Percentiles rank a stretch among this genome's conserved stretches.
Conservation (phyloP, 2,113 vertebrate genomes). For the Ibidorhyncha struthersii region DNA sequence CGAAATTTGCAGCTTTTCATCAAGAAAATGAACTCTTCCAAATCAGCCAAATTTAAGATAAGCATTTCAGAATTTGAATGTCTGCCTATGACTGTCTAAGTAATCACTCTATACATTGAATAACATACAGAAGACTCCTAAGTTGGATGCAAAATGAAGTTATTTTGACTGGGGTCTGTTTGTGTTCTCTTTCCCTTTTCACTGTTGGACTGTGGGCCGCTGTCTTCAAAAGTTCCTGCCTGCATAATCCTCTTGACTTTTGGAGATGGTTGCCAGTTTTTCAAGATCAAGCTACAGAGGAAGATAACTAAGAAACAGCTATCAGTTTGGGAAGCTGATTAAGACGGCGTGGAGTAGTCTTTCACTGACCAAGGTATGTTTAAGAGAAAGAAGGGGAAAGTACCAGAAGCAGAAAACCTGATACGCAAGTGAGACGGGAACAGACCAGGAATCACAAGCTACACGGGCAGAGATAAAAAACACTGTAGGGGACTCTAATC, state of each 20-base stretch:
- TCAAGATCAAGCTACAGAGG: neutral
- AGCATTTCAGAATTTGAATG: neutral
- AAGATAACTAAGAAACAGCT: neutral
- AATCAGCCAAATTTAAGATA: neutral
- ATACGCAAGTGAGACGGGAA: neutral
- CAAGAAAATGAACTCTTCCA: neutral
- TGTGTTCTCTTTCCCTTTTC: neutral
- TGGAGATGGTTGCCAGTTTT: neutral
- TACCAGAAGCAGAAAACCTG: conserved; percentile 29
- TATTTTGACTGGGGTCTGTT: neutral
- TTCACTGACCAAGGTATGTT: neutral
- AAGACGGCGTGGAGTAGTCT: neutral
- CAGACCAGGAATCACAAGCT: conserved; percentile 12
- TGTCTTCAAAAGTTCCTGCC: neutral
- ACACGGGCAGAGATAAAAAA: conserved; percentile 34
- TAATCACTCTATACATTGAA: neutral
- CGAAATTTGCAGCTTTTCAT: neutral
- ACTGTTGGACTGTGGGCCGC: neutral
- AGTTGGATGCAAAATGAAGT: neutral
- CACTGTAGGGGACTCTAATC: neutral
- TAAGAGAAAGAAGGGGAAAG: neutral
- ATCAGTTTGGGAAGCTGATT: neutral
- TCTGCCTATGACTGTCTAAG: neutral
- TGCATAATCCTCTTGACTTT: neutral
- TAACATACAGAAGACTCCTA: neutral